phyloP scores from a whole-genome alignment of 2,797 vertebrate species.

The Orestias chungarensis region DNA sequence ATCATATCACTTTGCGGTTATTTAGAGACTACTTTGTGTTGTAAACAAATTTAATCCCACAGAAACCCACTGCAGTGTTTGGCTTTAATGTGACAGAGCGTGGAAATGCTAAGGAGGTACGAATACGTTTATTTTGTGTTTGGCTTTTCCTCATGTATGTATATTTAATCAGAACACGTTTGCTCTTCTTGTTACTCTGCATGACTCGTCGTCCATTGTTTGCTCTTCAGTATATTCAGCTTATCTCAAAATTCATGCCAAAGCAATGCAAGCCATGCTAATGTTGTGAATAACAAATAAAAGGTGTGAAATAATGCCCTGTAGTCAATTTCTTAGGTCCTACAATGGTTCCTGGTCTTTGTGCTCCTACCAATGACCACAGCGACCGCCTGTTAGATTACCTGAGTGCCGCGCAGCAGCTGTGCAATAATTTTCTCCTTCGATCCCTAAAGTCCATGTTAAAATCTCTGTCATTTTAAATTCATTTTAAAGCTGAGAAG shows the following conservation, averaged over 20 bases:
- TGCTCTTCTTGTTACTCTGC: conserved; percentile 4
- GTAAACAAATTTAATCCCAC: neutral
- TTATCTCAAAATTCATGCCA: neutral
- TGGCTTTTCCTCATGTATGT: neutral
- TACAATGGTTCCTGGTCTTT: neutral
- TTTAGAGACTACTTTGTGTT: neutral
- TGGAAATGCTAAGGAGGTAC: neutral
- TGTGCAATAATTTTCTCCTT: conserved; percentile 43
- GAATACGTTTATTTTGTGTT: neutral
- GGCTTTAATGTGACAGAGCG: neutral
- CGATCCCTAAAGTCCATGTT: conserved; percentile 45
- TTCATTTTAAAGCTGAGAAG: conserved; percentile 8
- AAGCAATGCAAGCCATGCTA: conserved; percentile 7
- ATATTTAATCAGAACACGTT: conserved; percentile 6
- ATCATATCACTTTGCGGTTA: neutral
- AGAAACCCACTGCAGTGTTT: neutral
- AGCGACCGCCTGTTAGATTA: conserved; percentile 25
- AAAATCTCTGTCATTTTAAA: conserved; percentile 31
- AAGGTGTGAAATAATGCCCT: neutral
- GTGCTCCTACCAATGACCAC: conserved; percentile 18
- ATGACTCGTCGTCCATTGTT: conserved; percentile 1
- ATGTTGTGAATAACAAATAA: conserved; percentile 5
- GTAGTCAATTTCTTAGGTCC: neutral
- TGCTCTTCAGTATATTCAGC: conserved; percentile 8
- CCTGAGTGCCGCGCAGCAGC: conserved; percentile 18